Conservation (phyloP, 2,797 vertebrate genomes). For the Avahi laniger region DNA sequence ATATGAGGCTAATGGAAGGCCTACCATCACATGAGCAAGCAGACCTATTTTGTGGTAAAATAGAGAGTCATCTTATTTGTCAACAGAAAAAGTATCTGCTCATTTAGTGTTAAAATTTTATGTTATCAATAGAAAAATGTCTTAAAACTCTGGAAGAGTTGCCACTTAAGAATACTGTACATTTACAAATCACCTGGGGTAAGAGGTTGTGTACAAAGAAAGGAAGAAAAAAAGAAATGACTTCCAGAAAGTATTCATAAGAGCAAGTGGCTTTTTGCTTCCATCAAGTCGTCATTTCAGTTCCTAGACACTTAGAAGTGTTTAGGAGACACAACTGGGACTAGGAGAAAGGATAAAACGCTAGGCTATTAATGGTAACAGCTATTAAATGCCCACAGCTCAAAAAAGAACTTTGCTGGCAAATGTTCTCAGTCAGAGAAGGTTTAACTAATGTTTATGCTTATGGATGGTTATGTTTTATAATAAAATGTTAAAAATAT, state of each 20-base stretch:
- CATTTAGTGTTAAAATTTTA: neutral
- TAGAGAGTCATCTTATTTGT: neutral
- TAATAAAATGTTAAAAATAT: neutral
- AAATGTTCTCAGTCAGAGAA: neutral
- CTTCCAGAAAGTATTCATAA: neutral
- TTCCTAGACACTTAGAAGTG: neutral
- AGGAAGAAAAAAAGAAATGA: too few species aligned
- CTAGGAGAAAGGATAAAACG: neutral
- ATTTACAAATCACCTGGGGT: neutral
- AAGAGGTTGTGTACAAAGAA: neutral
- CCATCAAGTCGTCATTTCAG: neutral
- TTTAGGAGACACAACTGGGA: neutral
- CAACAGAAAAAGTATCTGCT: neutral
- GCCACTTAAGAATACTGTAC: neutral
- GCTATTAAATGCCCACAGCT: neutral
- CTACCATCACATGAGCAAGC: neutral
- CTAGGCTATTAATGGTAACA: neutral
- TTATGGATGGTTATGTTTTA: neutral
- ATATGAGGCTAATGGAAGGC: neutral
- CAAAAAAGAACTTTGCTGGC: neutral
- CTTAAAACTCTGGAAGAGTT: neutral
- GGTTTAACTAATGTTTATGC: neutral
- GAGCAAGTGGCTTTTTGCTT: neutral
- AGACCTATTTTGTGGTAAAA: neutral
- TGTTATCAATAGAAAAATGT: neutral